Percentiles rank a stretch among this genome's conserved stretches.
Conservation (phyloP, 2,113 vertebrate genomes). For the Felis chaus region DNA sequence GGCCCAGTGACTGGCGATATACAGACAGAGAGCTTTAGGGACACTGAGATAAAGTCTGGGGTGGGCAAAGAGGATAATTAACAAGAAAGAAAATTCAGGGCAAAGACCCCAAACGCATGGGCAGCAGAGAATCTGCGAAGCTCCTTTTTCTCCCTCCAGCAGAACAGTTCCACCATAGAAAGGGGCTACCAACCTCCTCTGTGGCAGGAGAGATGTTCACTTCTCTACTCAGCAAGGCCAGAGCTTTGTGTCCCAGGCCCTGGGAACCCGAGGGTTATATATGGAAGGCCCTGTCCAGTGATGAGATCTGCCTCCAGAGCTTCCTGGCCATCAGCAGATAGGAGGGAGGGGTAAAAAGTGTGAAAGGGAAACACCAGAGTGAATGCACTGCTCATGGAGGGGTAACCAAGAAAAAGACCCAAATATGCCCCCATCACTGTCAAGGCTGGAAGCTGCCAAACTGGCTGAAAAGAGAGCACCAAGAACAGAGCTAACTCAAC, state of each 20-base stretch:
- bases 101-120: neutral
- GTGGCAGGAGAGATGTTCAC: neutral
- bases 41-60: neutral
- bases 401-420: neutral
- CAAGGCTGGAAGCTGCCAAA: neutral
- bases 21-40: neutral
- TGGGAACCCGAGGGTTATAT: neutral
- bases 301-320: neutral
- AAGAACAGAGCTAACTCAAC: neutral
- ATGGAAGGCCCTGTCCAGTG: neutral
- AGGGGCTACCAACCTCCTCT: neutral
- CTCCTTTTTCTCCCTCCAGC: neutral
- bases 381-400: neutral
- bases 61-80: neutral
- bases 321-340: neutral
- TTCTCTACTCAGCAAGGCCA: neutral
- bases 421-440: neutral
- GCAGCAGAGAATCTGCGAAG: neutral
- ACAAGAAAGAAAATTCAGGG: neutral
- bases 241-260: neutral
- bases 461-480: neutral
- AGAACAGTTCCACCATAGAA: neutral
- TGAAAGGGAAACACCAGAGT: neutral
- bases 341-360: neutral
- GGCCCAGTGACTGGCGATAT: neutral